Evolutionary conservation across 2,113 vertebrate genomes (phyloP), one percentile per base, ranked within the genome.

Genomic region (Cairina moschata): DNA sequence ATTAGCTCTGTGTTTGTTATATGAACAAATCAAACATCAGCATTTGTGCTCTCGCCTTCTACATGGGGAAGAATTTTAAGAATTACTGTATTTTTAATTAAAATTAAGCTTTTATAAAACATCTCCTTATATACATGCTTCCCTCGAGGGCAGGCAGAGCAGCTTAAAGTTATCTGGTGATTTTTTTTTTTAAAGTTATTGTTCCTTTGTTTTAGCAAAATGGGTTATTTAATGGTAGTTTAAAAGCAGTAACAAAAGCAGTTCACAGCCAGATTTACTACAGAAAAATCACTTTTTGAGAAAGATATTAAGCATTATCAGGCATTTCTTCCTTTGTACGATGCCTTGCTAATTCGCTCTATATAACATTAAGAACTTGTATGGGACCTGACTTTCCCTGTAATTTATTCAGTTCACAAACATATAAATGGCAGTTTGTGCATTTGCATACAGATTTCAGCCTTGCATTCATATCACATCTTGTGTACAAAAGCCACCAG

Each of bases 391-490:
- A 95, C 91, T 94, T 79, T 92, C 42, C 94, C 75, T 69, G 42
- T 93, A 68, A 93, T 87, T 94, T 93, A 92, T 95, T 97, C 86
- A 85, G 76, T 90, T 97, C 79, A 91, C 82, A 96, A 96, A 97
- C 42, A 40, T 48, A n/a, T 50, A 92, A 91, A 96, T 89, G 90
- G 63, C 80, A 96, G 88, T 83, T 75, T 92, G 67, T 72, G 52
- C 81, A 90, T 90, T 86, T 93, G 96, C 97, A 97, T 95, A 96
- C 18, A 97, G 72, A 95, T 96, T 91, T 93, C 74, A 71, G 54
- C 55, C 74, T 76, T 95, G 73, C 83, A 54, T 94, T 97, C 75
- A 31, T 31, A 76, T 71, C 91, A 34, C 88, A 93, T 90, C 29
- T 90, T 69, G 58, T 75, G 80, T 26, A 50, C 71, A 91, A 78